Conservation (phyloP, 2,113 vertebrate species). For the Chloroceryle aenea region DNA sequence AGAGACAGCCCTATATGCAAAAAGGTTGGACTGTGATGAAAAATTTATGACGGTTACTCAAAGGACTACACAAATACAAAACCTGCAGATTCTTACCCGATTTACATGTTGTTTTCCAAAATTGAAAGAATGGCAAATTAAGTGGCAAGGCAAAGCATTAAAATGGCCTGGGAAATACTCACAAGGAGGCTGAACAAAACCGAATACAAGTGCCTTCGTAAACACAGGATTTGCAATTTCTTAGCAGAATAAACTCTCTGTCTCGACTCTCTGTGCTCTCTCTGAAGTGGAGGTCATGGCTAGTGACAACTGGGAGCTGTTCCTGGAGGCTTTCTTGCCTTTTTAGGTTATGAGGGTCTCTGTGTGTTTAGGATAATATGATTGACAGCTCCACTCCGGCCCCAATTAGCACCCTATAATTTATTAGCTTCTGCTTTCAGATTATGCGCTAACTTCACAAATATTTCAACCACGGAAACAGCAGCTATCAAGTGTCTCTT, state of each 20-base stretch:
- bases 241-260: slow-evolving; percentile 35
- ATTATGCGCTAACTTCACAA: slow-evolving; percentile 90
- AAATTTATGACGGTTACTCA: not conserved
- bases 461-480: slow-evolving; percentile 87
- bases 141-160: not conserved
- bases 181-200: not conserved
- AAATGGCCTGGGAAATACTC: not conserved
- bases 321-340: slow-evolving; percentile 81
- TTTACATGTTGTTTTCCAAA: not conserved
- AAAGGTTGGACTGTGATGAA: not conserved
- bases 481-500: slow-evolving; percentile 84
- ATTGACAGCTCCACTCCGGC: slow-evolving; percentile 82
- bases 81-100: not conserved
- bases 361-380: slow-evolving; percentile 81
- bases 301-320: slow-evolving; percentile 80
- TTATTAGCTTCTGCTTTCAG: slow-evolving; percentile 90
- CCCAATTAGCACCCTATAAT: slow-evolving; percentile 90
- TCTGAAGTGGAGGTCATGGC: slow-evolving; percentile 75
- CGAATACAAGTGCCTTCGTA: not conserved
- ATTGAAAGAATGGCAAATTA: not conserved
- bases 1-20: not conserved
- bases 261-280: slow-evolving; percentile 42
- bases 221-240: slow-evolving; percentile 34
- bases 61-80: not conserved
- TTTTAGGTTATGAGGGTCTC: slow-evolving; percentile 87